Base-by-base conservation (phyloP, 2,113 vertebrate species). In the Trematocara variabile region DNA sequence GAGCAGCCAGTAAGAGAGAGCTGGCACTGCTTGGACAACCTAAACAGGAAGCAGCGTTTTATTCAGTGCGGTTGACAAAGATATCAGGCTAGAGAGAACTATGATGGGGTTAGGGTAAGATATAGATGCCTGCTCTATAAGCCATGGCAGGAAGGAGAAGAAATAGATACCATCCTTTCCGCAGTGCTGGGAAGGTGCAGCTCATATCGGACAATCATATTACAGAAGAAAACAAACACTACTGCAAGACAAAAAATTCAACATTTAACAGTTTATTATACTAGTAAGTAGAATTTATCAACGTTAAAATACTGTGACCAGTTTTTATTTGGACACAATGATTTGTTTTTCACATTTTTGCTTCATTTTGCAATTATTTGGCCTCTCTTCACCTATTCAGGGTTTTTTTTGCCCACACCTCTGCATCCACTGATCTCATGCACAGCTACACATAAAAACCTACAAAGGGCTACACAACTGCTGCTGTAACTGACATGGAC, bases 1-100 rank as follows among this genome's bases (percentile, higher is more conserved):
- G 54, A 79, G 73, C 85, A 86, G 77, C 48, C 55, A 48, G 68
- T 81, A 70, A 89, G 86, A 91, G 87, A 93, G 93, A 92, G 90
- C 88, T 81, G 77, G 85, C 92, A 94, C 91, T 93, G 94, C 94
- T 94, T 86, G 85, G 91, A 90, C 90, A 89, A 92, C 91, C 87
- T 88, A 93, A 93, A 94, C 92, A 96, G 95, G 93, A 95, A 94
- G 86, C 82, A 93, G 30, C 18, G 5, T 91, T 92, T 93, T 73
- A 87, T 84, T 89, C 81, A 89, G 56, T 53, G 56, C 56, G 80
- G 87, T 89, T 92, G 91, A 91, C 85, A 92, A 86, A 95, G 92
- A 94, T 93, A 95, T 50, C 58, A 79, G 77, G 80, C 79, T 60
- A 53, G 54, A 87, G 90, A 90, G 91, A 88, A 79, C 87, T 77